Percentiles rank a stretch among this genome's conserved stretches.
These are phyloP conservation scores for Tragelaphus scriptus DNA, from an alignment of 2,113 vertebrate species.

Conservation along the genomic window DNA sequence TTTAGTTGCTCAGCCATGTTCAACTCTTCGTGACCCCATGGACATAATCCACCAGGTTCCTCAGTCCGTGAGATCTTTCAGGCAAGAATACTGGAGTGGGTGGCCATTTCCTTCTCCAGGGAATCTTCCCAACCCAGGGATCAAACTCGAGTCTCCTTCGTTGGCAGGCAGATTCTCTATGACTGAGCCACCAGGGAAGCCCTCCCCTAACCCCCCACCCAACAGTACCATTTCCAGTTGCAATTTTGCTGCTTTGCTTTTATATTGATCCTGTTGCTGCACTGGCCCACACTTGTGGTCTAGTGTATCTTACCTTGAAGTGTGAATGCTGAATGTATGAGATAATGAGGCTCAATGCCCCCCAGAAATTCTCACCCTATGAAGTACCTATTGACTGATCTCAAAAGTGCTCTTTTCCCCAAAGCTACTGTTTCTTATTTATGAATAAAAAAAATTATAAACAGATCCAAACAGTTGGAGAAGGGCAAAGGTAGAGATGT, in stretches of 20 bases:
- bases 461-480: constrained; percentile 19
- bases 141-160: background rate
- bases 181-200: background rate
- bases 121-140: background rate
- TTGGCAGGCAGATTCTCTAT: background rate
- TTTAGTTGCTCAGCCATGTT: background rate
- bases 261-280: fast-evolving
- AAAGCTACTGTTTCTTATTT: background rate
- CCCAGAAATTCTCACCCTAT: background rate
- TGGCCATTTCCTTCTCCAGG: background rate
- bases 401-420: background rate
- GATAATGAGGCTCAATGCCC: background rate
- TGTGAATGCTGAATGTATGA: background rate
- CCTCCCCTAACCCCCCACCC: fast-evolving
- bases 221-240: fast-evolving
- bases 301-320: background rate
- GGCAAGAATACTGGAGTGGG: background rate
- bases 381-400: background rate
- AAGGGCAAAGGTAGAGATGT: background rate
- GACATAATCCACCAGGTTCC: background rate
- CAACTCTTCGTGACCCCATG: background rate
- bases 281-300: no score
- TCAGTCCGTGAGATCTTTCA: background rate
- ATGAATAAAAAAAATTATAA: background rate
- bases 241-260: fast-evolving